Evolutionary conservation across 1,140 invertebrate genomes (phyloP).

Genomic region (Tigriopus japonicus): DNA sequence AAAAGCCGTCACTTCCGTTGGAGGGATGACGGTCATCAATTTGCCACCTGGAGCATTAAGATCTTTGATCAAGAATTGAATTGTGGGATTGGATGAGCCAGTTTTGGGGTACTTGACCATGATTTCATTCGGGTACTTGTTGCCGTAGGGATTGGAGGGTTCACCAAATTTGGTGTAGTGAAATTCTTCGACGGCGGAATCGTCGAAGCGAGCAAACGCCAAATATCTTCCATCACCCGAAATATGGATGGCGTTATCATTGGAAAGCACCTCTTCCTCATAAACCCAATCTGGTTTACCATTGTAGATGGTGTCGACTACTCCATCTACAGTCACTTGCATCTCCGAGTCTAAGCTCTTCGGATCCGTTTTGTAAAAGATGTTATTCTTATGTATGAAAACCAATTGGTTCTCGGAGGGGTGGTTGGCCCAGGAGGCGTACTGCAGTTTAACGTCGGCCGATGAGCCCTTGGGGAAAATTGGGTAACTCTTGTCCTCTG

Average conservation of each 20-base stretch:
- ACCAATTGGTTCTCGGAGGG: background rate
- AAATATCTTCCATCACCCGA: constrained; percentile 52
- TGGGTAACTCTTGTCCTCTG: background rate
- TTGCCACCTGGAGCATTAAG: background rate
- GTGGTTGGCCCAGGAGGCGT: background rate
- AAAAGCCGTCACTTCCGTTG: no score
- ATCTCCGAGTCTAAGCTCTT: background rate
- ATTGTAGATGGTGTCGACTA: constrained; percentile 35
- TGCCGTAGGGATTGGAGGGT: constrained; percentile 13
- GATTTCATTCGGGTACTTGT: constrained; percentile 6
- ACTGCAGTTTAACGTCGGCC: background rate
- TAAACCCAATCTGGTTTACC: constrained; percentile 62
- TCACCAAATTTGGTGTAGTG: constrained; percentile 27
- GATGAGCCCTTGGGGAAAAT: background rate
- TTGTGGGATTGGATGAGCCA: background rate
- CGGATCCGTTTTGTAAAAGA: background rate
- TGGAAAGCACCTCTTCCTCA: constrained; percentile 74
- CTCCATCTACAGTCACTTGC: background rate
- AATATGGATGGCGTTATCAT: constrained; percentile 68
- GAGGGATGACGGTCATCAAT: no score
- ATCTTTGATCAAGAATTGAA: background rate
- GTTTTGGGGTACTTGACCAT: constrained; percentile 10
- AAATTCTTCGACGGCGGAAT: constrained; percentile 32
- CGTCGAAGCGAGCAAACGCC: constrained; percentile 63
- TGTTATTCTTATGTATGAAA: background rate